Conservation (phyloP, 2,888 invertebrate species). For the Tipula vernalis region DNA sequence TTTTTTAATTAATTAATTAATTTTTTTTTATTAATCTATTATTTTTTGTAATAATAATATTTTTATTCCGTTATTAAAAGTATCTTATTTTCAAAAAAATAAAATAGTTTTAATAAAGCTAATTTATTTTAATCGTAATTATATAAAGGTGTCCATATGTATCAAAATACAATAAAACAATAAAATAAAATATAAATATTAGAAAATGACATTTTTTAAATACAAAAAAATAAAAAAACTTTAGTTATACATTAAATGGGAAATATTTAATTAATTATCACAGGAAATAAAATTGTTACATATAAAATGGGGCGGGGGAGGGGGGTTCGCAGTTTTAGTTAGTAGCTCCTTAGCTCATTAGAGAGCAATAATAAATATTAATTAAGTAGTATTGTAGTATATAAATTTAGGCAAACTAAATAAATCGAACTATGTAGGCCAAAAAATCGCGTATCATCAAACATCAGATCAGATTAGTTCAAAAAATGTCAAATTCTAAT, state of each 20-base stretch:
- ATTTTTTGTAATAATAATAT: constrained; percentile 9
- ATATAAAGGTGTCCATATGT: not conserved
- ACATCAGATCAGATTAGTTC: no score
- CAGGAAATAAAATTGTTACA: not conserved
- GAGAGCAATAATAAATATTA: not conserved
- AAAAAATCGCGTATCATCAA: not conserved
- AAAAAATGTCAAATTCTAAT: not conserved
- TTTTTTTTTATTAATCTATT: not conserved
- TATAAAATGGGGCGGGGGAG: not conserved
- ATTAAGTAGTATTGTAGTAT: no score
- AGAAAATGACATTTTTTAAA: not conserved
- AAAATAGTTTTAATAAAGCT: not conserved
- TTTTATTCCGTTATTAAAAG: not conserved
- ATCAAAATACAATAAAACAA: not conserved
- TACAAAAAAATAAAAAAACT: not conserved
- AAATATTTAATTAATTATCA: not conserved
- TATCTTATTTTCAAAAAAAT: not conserved
- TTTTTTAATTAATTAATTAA: not conserved
- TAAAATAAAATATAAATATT: not conserved
- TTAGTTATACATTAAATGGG: not conserved
- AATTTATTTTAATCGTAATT: constrained; percentile 4
- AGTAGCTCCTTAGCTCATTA: not conserved
- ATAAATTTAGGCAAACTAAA: not conserved
- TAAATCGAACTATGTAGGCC: not conserved
- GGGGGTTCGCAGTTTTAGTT: not conserved